phyloP scores from a whole-genome alignment of 1,140 invertebrate species.

The Lordiphosa collinella region DNA sequence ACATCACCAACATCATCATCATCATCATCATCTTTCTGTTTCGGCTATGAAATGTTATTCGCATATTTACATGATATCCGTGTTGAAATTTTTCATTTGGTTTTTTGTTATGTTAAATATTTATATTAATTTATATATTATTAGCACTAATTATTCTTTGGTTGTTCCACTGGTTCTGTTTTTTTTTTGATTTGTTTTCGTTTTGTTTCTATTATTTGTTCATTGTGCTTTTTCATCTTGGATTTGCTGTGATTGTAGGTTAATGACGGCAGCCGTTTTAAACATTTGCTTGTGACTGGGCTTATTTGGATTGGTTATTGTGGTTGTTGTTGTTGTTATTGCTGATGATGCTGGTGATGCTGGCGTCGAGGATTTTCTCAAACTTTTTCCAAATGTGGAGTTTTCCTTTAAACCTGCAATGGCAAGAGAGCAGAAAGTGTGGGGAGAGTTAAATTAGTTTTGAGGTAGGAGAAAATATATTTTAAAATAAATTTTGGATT shows the following conservation, averaged over 20 bases:
- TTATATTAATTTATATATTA: slow-evolving; percentile 69
- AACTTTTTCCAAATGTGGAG: slow-evolving; percentile 73
- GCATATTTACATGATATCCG: slow-evolving; percentile 33
- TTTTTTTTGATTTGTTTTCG: slow-evolving; percentile 41
- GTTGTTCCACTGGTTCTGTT: slow-evolving; percentile 79
- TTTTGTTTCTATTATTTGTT: slow-evolving; percentile 35
- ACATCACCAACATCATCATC: slow-evolving; percentile 67
- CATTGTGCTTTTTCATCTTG: slow-evolving; percentile 68
- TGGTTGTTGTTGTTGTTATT: slow-evolving; percentile 27
- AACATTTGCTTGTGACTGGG: slow-evolving; percentile 64
- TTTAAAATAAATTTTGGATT: no score
- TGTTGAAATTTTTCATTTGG: slow-evolving; percentile 47
- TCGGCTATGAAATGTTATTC: slow-evolving; percentile 41
- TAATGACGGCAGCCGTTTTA: slow-evolving; percentile 63
- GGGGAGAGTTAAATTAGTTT: slow-evolving; percentile 16
- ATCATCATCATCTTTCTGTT: slow-evolving; percentile 6
- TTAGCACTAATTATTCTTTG: slow-evolving; percentile 80
- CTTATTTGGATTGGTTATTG: slow-evolving; percentile 40
- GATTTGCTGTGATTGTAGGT: slow-evolving; percentile 52
- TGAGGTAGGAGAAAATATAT: neutral
- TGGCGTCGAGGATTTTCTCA: slow-evolving; percentile 50
- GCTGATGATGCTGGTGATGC: slow-evolving; percentile 64
- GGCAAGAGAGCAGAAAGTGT: neutral
- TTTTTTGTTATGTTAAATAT: slow-evolving; percentile 68
- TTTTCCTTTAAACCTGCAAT: slow-evolving; percentile 62